Evolutionary conservation across 2,113 vertebrate species (phyloP).

Genomic region (Cephalopholis sonnerati): DNA sequence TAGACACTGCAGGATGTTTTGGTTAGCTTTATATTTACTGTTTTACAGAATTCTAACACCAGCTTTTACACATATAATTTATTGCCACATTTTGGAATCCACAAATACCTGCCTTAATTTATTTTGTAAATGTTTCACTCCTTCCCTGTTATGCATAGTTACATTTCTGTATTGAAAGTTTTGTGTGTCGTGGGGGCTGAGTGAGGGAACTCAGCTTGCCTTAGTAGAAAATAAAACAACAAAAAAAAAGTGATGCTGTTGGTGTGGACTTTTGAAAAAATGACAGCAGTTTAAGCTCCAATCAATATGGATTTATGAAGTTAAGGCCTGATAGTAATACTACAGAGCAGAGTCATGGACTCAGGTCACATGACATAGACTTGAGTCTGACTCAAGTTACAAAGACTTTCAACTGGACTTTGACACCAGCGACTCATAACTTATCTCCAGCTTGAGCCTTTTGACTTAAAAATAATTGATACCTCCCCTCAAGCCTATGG

Average conservation of each 20-base stretch:
- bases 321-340: neutral
- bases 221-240: constrained; percentile 52
- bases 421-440: too few species aligned
- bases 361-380: too few species aligned
- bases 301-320: neutral
- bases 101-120: constrained; percentile 48
- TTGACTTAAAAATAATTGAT: too few species aligned
- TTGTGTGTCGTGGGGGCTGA: constrained; percentile 24
- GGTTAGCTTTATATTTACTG: neutral
- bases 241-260: neutral
- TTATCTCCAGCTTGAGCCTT: too few species aligned
- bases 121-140: constrained; percentile 13
- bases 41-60: constrained; percentile 3
- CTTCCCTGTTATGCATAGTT: neutral
- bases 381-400: too few species aligned
- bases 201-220: constrained; percentile 6
- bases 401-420: too few species aligned
- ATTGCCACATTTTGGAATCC: neutral
- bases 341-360: too few species aligned
- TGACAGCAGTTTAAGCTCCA: neutral
- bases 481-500: too few species aligned
- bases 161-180: constrained; percentile 23
- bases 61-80: too few species aligned
- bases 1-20: neutral
- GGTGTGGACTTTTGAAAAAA: neutral